These are phyloP conservation scores for Andrena dorsata DNA, from an alignment of 2,888 invertebrate genomes.

Conservation along the genomic window DNA sequence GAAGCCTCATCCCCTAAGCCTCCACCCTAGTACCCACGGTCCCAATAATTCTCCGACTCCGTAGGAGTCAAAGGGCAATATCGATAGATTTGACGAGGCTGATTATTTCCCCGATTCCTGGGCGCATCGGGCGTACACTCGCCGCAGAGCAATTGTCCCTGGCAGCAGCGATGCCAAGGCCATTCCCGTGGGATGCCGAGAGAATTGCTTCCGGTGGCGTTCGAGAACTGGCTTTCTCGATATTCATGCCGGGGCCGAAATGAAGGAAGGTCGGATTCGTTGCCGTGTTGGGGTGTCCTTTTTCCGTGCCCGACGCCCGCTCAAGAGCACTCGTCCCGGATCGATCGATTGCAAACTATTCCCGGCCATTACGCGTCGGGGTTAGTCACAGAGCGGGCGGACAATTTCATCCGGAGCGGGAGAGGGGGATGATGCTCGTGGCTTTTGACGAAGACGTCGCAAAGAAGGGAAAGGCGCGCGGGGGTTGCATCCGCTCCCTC, in stretches of 20 bases:
- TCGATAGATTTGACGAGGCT: slow-evolving; percentile 50
- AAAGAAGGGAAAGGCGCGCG: neutral
- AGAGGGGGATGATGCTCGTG: neutral
- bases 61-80: slow-evolving; percentile 25
- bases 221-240: slow-evolving; percentile 51
- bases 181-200: slow-evolving; percentile 63
- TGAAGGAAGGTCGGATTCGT: slow-evolving; percentile 38
- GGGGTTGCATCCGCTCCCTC: slow-evolving; percentile 20
- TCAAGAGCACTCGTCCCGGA: slow-evolving; percentile 63
- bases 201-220: slow-evolving; percentile 66
- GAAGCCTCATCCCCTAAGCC: neutral
- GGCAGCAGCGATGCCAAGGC: slow-evolving; percentile 56
- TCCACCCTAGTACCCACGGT: neutral
- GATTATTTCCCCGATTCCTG: slow-evolving; percentile 54
- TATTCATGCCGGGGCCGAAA: slow-evolving; percentile 61
- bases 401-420: slow-evolving; percentile 8
- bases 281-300: slow-evolving; percentile 61
- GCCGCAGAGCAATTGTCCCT: slow-evolving; percentile 24
- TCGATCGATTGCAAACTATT: slow-evolving; percentile 76
- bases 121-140: slow-evolving; percentile 33
- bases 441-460: slow-evolving; percentile 14
- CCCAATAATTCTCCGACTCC: slow-evolving; percentile 14
- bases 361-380: slow-evolving; percentile 67
- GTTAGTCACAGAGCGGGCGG: slow-evolving; percentile 40
- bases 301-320: slow-evolving; percentile 60